Base-by-base conservation (phyloP, 1,140 invertebrate species). In the Dinothrombium tinctorium region DNA sequence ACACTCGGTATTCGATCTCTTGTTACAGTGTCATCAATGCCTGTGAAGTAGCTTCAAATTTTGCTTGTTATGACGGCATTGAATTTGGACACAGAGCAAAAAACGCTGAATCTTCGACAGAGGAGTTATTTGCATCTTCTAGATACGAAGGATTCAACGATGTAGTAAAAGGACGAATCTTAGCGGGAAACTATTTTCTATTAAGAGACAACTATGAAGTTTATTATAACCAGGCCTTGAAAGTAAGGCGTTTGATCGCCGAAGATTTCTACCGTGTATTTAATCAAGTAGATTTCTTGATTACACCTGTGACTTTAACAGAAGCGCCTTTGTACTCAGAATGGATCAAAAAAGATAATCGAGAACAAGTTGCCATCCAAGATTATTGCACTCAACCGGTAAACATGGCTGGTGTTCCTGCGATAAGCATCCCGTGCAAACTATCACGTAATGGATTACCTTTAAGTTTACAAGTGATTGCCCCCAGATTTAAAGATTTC, bases 1-100 rank as follows among this genome's bases (percentile, higher is more conserved):
- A 96, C 53, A 89, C 83, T 4, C 68, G 74, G 38, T 72, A 73
- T 45, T 90, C 86, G 17, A 79, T 94, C 44, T 69, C 73, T 23
- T 90, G 86, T 51, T 98, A 98, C 56, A 74, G 78, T 5, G 72
- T 96, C 33, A 58, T 98, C 9, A 89, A 89, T 61, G 74, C 80
- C 45, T 86, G 81, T 57, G 92, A 98, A 64, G 82, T 98, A 2
- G 82, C 86, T 0, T 95, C 89, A 48, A 98, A 99, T 55, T 90
- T 98, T 80, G 74, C 90, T 0, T 66, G 83, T 33, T 99, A 90
- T 57, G 89, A 98, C 61, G 89, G 92, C 3, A 69, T 98, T 44
- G 68, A 87, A 60, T 98, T 73, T 63, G 92, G 92, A 20, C 24
- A 48, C 32, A 9, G 43, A 40, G 11, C 38, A 2, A 3, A 8